A percentile compares a stretch with the other conserved stretches of the same genome.
These are phyloP conservation scores for Phaonia tiefii DNA, from an alignment of 2,888 invertebrate genomes.

Conservation along the genomic window DNA sequence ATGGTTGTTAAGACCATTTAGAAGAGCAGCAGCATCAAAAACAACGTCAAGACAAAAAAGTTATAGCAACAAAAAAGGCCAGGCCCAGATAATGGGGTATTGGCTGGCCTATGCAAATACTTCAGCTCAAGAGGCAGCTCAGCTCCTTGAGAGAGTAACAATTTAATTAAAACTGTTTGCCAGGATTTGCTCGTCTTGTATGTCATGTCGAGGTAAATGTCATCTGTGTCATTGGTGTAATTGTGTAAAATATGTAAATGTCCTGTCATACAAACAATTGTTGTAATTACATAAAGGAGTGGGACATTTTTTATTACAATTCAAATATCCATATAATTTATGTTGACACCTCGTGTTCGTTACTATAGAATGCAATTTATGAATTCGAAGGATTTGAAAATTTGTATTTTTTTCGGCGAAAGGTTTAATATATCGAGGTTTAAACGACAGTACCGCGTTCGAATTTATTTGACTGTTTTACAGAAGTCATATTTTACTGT, in stretches of 20 bases:
- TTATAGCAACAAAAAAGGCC: not conserved
- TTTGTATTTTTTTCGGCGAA: too few relatives aligned
- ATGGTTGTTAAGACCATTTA: conserved; percentile 12
- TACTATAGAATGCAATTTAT: too few relatives aligned
- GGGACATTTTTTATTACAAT: not conserved
- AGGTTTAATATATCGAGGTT: too few relatives aligned
- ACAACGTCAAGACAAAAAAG: conserved; percentile 23
- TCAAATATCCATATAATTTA: conserved; percentile 16
- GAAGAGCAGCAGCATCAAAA: not conserved
- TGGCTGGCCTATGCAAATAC: conserved; percentile 63
- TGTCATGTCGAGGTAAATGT: not conserved
- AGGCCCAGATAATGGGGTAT: not conserved
- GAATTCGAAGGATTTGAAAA: too few relatives aligned
- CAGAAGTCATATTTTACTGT: too few relatives aligned
- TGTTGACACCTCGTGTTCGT: too few relatives aligned
- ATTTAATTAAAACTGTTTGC: conserved; percentile 68
- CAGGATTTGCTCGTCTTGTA: conserved; percentile 42
- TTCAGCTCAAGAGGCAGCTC: conserved; percentile 25
- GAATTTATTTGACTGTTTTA: too few relatives aligned
- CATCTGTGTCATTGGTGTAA: not conserved
- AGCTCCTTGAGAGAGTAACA: conserved; percentile 24
- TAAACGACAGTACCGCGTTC: too few relatives aligned
- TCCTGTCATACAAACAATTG: conserved; percentile 19
- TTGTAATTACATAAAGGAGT: not conserved
- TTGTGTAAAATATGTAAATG: not conserved